Percentiles rank a stretch among this genome's conserved stretches.
phyloP scores from a whole-genome alignment of 2,797 vertebrate genomes.

The Sciurus carolinensis region DNA sequence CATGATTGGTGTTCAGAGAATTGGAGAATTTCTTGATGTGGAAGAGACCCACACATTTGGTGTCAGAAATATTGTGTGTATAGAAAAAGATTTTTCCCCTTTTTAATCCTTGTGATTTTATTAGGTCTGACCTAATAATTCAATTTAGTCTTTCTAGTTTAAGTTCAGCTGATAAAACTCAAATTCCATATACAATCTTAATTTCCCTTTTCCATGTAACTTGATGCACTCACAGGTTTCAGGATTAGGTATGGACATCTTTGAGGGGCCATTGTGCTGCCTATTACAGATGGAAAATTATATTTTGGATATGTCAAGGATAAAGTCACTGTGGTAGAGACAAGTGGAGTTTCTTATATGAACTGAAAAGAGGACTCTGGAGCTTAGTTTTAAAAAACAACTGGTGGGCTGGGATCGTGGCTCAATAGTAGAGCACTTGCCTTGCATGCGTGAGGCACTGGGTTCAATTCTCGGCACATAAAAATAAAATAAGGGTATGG shows the following conservation, averaged over 20 bases:
- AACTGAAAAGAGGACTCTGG: neutral
- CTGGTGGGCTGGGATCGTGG: neutral
- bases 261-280: neutral
- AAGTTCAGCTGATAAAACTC: neutral
- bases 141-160: neutral
- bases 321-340: neutral
- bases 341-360: neutral
- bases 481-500: no score
- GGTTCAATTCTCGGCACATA: no score
- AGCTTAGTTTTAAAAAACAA: neutral
- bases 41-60: neutral
- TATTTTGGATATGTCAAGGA: neutral
- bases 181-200: neutral
- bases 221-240: neutral
- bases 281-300: neutral
- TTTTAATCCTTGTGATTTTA: neutral
- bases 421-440: no score
- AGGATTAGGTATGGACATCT: neutral
- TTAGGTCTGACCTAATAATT: neutral
- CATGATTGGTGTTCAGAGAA: neutral
- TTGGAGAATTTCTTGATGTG: neutral
- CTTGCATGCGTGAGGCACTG: no score
- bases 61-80: neutral
- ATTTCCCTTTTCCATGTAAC: neutral
- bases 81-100: neutral